Percentiles rank a stretch among this genome's conserved stretches.
Conservation (phyloP, 2,888 invertebrate species). For the Parascotia fuliginaria region DNA sequence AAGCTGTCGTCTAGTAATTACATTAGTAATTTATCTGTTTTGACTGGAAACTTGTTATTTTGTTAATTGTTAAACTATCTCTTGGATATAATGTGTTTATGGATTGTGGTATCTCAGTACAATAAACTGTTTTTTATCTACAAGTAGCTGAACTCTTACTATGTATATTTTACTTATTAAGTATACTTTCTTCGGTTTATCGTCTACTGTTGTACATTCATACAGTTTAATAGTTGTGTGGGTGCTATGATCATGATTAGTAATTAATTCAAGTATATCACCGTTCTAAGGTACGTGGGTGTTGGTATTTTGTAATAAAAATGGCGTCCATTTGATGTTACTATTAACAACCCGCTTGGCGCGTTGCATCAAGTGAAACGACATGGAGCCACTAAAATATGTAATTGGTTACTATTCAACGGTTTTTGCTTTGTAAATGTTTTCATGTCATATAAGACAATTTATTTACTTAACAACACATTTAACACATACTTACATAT, state of each 20-base stretch:
- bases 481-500: no score
- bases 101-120: conserved; percentile 38
- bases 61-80: conserved; percentile 50
- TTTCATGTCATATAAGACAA: no score
- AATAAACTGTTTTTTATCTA: conserved; percentile 46
- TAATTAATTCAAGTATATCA: conserved; percentile 73
- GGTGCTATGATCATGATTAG: conserved; percentile 59
- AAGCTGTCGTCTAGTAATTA: conserved; percentile 22
- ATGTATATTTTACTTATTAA: conserved; percentile 49
- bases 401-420: background rate
- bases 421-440: background rate
- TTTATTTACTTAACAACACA: no score
- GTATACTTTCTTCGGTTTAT: conserved; percentile 30
- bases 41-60: conserved; percentile 52
- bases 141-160: conserved; percentile 44
- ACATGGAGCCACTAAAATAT: conserved; percentile 44
- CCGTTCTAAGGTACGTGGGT: conserved; percentile 56
- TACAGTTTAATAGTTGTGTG: conserved; percentile 52
- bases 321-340: conserved; percentile 68
- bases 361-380: conserved; percentile 65
- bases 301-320: conserved; percentile 75
- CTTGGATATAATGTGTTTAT: conserved; percentile 35
- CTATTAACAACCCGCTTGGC: conserved; percentile 60
- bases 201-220: conserved; percentile 24
- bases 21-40: conserved; percentile 45